phyloP scores from a whole-genome alignment of 2,113 vertebrate species.

The Trematomus loennbergii region DNA sequence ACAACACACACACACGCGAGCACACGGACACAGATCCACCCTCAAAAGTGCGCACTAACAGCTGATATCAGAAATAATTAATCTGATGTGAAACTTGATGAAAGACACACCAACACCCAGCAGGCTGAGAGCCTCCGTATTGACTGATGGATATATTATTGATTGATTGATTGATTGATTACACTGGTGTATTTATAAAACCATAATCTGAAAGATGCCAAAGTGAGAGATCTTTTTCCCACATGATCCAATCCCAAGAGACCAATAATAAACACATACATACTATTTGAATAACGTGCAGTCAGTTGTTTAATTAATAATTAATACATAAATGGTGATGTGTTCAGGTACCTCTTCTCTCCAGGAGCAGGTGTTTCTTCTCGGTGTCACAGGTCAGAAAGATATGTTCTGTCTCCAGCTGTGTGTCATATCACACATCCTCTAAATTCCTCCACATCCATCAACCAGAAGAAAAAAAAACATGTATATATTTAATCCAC shows the following conservation, averaged over 20 bases:
- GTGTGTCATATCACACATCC: constrained; percentile 27
- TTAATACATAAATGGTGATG: background rate
- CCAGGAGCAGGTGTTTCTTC: constrained; percentile 46
- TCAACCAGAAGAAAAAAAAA: background rate
- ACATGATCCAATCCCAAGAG: background rate
- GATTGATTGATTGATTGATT: background rate
- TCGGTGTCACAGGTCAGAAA: constrained; percentile 50
- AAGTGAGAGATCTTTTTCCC: background rate
- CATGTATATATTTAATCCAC: background rate
- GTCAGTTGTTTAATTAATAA: background rate
- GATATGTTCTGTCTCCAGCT: constrained; percentile 47
- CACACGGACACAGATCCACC: background rate
- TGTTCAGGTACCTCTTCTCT: constrained; percentile 44
- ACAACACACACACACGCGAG: background rate
- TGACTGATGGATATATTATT: background rate
- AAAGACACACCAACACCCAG: background rate
- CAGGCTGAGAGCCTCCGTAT: background rate
- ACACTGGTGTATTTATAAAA: background rate
- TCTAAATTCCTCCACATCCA: constrained; percentile 22
- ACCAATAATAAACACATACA: background rate
- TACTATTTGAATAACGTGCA: background rate
- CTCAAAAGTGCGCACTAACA: background rate
- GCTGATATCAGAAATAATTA: constrained; percentile 5
- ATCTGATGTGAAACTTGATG: constrained; percentile 1
- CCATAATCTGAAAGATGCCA: background rate